Percentiles rank a stretch among this genome's conserved stretches.
Evolutionary conservation across 2,113 vertebrate species (phyloP).

Genomic region (Apteryx mantelli): DNA sequence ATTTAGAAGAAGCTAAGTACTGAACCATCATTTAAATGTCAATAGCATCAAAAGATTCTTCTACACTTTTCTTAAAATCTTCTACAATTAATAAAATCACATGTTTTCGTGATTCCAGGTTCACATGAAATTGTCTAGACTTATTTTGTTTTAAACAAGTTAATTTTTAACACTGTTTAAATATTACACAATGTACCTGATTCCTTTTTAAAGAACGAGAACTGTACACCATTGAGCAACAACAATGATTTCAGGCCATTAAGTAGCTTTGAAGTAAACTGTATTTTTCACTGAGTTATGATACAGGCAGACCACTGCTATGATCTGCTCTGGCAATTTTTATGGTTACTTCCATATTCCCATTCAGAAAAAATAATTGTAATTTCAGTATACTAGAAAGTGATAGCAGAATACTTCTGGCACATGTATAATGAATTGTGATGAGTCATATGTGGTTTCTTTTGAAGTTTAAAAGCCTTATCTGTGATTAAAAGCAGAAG

Average conservation of each 20-base stretch:
- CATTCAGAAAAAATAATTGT: neutral
- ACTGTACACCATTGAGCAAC: constrained; percentile 15
- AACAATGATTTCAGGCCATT: constrained; percentile 2
- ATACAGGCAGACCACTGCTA: neutral
- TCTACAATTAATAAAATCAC: neutral
- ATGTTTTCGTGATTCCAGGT: neutral
- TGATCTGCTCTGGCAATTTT: neutral
- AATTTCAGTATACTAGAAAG: neutral
- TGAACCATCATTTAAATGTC: neutral
- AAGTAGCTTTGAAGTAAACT: neutral
- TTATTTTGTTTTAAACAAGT: neutral
- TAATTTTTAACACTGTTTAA: constrained; percentile 64
- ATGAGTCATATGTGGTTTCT: neutral
- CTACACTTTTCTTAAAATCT: neutral
- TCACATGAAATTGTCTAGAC: neutral
- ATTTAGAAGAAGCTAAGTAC: neutral
- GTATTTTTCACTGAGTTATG: neutral
- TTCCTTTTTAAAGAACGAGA: neutral
- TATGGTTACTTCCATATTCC: neutral
- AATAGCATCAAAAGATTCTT: neutral
- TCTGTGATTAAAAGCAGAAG: neutral
- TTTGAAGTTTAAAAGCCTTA: neutral
- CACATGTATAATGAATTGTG: neutral
- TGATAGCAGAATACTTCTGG: neutral
- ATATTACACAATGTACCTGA: constrained; percentile 25